These are phyloP conservation scores for Drosophila prosaltans DNA, from an alignment of 1,140 invertebrate species.

Conservation along the genomic window DNA sequence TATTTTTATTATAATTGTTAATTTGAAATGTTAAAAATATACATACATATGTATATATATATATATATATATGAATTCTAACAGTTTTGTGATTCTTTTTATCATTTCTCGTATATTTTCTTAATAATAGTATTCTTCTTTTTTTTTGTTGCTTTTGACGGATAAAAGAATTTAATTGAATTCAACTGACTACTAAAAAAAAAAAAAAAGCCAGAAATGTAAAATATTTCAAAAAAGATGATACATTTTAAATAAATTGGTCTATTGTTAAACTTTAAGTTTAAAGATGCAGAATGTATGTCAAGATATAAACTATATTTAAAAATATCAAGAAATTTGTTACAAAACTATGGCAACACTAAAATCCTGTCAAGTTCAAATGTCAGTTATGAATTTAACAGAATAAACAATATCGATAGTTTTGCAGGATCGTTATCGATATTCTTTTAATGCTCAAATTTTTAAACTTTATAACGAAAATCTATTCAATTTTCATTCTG, in stretches of 20 bases:
- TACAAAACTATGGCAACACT: too few species aligned
- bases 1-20: constrained; percentile 16
- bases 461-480: too few species aligned
- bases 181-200: background rate
- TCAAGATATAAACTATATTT: too few species aligned
- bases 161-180: constrained; percentile 16
- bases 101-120: background rate
- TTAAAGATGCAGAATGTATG: too few species aligned
- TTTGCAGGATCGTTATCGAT: too few species aligned
- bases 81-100: constrained; percentile 2
- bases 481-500: too few species aligned
- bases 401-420: too few species aligned
- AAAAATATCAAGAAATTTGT: too few species aligned
- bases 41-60: constrained; percentile 2
- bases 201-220: constrained; percentile 6
- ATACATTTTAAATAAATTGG: background rate
- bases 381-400: too few species aligned
- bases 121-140: background rate
- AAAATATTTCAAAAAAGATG: constrained; percentile 3
- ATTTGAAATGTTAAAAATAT: constrained; percentile 21
- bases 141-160: constrained; percentile 9
- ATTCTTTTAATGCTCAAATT: too few species aligned
- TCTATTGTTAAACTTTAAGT: background rate
- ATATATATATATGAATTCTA: constrained; percentile 10
- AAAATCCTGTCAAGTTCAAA: too few species aligned